Evolutionary conservation across 2,888 invertebrate genomes (phyloP), one percentile per base, ranked within the genome.

Genomic region (Campaea margaritaria): DNA sequence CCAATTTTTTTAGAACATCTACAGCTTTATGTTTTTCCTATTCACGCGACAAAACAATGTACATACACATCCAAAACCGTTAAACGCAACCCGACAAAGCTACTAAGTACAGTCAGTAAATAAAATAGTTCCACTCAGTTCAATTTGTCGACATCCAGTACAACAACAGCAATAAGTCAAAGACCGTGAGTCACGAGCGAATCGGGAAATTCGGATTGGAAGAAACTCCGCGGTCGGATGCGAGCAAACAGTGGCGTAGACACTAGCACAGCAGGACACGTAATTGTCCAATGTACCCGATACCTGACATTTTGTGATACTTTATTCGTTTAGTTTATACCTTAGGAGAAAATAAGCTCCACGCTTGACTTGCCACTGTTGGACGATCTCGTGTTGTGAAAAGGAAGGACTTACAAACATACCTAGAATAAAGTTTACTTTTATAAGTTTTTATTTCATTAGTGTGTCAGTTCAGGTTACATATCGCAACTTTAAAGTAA

Each of bases 151-250:
- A 68, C 70, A 69, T 64, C 62, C 57, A 62, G 62, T 61, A 67
- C 64, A 69, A 68, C 67, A 69, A 75, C 64, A 67, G 65, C 68
- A 80, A 79, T 79, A 83, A 84, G 81, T 81, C 81, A 83, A 83
- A 82, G 63, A 72, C 71, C 68, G 69, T 69, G 64, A 82, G 83
- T 83, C 82, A 83, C 81, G 82, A 82, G 68, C 70, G 82, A 81
- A 85, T 83, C 76, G 82, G 77, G 77, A 77, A 83, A 85, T 83
- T 77, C 70, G 79, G 74, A 84, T 82, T 81, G 84, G 85, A 88
- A 85, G 85, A 83, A 85, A 83, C 79, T 79, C 74, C 66, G 69
- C 44, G 63, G 62, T 49, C 56, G 68, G 72, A 72, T 69, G 74
- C 68, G 76, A 39, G 62, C 58, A 72, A 69, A 71, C 65, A 68